A percentile compares a stretch with the other conserved stretches of the same genome.
These are phyloP conservation scores for Aythya baeri DNA, from an alignment of 2,113 vertebrate species.

Conservation along the genomic window DNA sequence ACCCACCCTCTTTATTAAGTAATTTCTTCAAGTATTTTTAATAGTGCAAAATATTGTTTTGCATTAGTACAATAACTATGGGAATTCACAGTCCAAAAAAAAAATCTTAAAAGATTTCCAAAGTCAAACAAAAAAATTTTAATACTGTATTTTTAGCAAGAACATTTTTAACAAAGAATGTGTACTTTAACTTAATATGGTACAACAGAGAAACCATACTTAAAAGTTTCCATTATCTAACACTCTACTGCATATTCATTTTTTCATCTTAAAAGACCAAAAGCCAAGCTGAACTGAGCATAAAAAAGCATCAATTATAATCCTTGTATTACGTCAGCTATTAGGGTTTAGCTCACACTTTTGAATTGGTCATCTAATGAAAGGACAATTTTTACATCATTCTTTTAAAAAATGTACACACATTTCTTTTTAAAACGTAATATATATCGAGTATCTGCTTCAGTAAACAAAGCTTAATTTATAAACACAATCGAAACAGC, in stretches of 20 bases:
- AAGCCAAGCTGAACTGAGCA: constrained; percentile 77
- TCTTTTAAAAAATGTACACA: constrained; percentile 82
- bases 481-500: constrained; percentile 80
- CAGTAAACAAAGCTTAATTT: constrained; percentile 77
- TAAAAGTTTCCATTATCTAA: constrained; percentile 80
- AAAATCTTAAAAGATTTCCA: constrained; percentile 71
- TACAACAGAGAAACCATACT: constrained; percentile 84
- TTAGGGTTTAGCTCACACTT: constrained; percentile 72
- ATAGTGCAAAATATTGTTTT: constrained; percentile 60
- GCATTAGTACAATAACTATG: constrained; percentile 51
- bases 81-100: constrained; percentile 47
- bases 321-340: constrained; percentile 69
- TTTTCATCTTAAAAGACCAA: constrained; percentile 79
- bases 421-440: constrained; percentile 75
- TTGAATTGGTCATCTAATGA: constrained; percentile 73
- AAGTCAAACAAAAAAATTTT: constrained; percentile 86
- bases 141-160: constrained; percentile 87
- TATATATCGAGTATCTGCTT: constrained; percentile 75
- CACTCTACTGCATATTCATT: constrained; percentile 78
- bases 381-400: constrained; percentile 78
- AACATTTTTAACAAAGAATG: constrained; percentile 87
- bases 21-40: constrained; percentile 56
- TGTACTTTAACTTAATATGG: constrained; percentile 85
- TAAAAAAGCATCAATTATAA: constrained; percentile 75
- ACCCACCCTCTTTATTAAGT: constrained; percentile 64